Base-by-base conservation (phyloP, 2,888 invertebrate genomes). In the Pterostichus madidus region DNA sequence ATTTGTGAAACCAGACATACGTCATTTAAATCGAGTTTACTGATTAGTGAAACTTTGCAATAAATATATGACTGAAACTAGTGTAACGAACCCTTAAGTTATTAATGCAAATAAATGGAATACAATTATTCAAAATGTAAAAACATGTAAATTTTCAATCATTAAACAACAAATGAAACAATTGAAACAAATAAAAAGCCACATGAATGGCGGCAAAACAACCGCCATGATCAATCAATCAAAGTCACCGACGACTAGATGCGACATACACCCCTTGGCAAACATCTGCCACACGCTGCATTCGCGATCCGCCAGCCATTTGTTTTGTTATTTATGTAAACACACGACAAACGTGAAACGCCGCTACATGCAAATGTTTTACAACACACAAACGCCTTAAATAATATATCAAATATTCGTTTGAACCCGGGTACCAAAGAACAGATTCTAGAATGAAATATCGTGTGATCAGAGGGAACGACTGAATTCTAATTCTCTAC, bases 381-480 rank as follows among this genome's bases (percentile, higher is more conserved):
- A 44, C 68, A 71, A 71, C 39, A 71, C 68, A 71, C 44, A 71
- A 39, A 71, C 68, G 68, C 68, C 68, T 71, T 71, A 71, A 71
- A 71, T 71, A 71, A 71, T 71, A 71, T 44, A 71, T 71, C 68
- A 71, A 71, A 71, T 44, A 71, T 71, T 71, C 44, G 68, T 39
- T 71, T 71, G 68, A 56, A 56, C 17, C 6, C 56, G 17, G 24
- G 24, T 17, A 5, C 17, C 4, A 1, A 3, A 17, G 17, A 39
- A 39, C 17, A 71, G 68, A 71, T 71, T 71, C 10, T 8, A 13
- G 68, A 44, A 71, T 71, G 68, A 44, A 44, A 71, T 71, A 71
- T 71, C 68, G 31, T 31, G 64, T 71, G 68, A 15, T 56, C 56
- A 56, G 15, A 56, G 11, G 8, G 49, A 49, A 39, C 39, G 49